These are phyloP conservation scores for Pammene fasciana DNA, from an alignment of 2,888 invertebrate species.

Conservation along the genomic window DNA sequence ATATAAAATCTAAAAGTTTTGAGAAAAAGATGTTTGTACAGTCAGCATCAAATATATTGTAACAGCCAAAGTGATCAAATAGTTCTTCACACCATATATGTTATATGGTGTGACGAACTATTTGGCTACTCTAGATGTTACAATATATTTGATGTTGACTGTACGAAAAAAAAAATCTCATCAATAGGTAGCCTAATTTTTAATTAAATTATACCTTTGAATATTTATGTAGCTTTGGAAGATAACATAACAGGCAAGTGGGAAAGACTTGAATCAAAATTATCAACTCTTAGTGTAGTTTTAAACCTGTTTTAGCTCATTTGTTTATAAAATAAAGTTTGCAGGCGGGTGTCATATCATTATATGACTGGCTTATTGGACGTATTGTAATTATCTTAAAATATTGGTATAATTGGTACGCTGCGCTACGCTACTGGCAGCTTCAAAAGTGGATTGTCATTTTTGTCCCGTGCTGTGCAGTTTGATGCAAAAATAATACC, in stretches of 20 bases:
- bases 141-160: no score
- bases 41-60: no score
- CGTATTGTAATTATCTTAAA: neutral
- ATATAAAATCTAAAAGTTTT: no score
- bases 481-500: no score
- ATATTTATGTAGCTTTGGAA: neutral
- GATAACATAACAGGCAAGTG: neutral
- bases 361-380: constrained; percentile 6
- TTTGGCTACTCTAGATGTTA: no score
- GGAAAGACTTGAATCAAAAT: neutral
- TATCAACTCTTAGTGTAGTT: constrained; percentile 8
- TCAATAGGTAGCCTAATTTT: neutral
- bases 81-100: no score
- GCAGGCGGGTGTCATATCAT: neutral
- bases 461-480: no score
- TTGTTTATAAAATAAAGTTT: constrained; percentile 12
- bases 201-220: no score
- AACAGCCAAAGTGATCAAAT: no score
- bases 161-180: no score
- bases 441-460: neutral
- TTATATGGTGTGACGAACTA: no score
- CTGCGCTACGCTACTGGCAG: neutral
- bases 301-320: constrained; percentile 8
- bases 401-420: neutral
- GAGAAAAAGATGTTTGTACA: no score